phyloP scores from a whole-genome alignment of 1,140 invertebrate species.

The Drosophila miranda region DNA sequence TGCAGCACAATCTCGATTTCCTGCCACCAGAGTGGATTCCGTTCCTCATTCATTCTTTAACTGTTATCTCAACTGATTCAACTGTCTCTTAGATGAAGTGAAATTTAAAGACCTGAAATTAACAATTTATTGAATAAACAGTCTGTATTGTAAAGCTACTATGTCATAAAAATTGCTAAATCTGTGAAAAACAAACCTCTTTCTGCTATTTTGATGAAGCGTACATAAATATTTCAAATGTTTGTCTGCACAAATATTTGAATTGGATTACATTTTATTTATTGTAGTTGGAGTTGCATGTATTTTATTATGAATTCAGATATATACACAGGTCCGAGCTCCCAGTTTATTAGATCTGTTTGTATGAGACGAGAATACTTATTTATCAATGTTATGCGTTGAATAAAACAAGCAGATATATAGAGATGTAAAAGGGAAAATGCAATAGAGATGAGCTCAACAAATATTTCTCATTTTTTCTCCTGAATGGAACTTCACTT shows the following conservation, averaged over 20 bases:
- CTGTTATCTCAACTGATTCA: too few relatives aligned
- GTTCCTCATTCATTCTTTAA: too few relatives aligned
- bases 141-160: too few relatives aligned
- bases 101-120: too few relatives aligned
- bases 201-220: too few relatives aligned
- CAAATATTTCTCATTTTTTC: neutral
- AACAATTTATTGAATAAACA: too few relatives aligned
- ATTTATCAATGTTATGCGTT: constrained; percentile 10
- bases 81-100: too few relatives aligned
- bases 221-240: constrained; percentile 13
- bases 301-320: neutral
- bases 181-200: too few relatives aligned
- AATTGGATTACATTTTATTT: constrained; percentile 8
- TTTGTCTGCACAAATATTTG: too few relatives aligned
- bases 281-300: neutral
- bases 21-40: constrained; percentile 18
- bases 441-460: neutral
- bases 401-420: neutral
- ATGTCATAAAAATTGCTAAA: too few relatives aligned
- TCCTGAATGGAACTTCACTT: neutral
- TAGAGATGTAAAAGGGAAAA: neutral
- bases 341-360: constrained; percentile 25
- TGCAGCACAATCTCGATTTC: constrained; percentile 9
- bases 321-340: neutral
- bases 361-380: neutral